Base-by-base conservation (phyloP, 1,140 invertebrate species). In the Neodiprion lecontei region DNA sequence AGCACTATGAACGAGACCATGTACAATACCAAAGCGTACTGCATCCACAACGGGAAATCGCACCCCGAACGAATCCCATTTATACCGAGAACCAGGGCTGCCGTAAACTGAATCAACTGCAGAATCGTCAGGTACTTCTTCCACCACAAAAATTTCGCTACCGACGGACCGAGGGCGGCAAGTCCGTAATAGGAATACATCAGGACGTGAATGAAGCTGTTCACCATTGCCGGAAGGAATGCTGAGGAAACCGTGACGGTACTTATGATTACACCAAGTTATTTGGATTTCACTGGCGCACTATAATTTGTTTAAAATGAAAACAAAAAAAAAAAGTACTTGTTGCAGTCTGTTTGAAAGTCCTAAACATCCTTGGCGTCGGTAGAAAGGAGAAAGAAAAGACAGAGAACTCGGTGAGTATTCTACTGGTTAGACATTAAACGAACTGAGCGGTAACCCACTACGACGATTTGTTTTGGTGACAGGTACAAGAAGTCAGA, bases 101-200 rank as follows among this genome's bases (percentile, higher is more conserved):
- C 92, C 1, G 95, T 94, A 88, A 98, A 98, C 88, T 98, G 96
- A 78, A 96, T 93, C 92, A 93, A 82, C 80, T 97, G 96, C 47
- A 97, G 87, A 71, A 95, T 94, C 0, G 97, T 98, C 69, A 98
- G 90, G 83, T 98, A 97, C 83, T 95, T 96, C 86, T 98, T 98
- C 96, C 96, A 98, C 96, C 96, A 97, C 1, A 98, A 88, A 83
- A 94, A 97, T 83, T 93, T 93, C 82, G 92, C 89, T 28, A 97
- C 89, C 0, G 89, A 82, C 0, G 96, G 95, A 14, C 96, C 96
- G 74, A 97, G 89, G 0, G 96, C 94, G 3, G 95, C 92, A 10
- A 98, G 86, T 0, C 94, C 94, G 86, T 98, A 98, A 86, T 98
- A 99, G 5, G 92, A 91, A 84, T 99, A 98, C 96, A 98, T 98